Conservation (phyloP, 2,113 vertebrate genomes). For the Bolborhynchus lineola region DNA sequence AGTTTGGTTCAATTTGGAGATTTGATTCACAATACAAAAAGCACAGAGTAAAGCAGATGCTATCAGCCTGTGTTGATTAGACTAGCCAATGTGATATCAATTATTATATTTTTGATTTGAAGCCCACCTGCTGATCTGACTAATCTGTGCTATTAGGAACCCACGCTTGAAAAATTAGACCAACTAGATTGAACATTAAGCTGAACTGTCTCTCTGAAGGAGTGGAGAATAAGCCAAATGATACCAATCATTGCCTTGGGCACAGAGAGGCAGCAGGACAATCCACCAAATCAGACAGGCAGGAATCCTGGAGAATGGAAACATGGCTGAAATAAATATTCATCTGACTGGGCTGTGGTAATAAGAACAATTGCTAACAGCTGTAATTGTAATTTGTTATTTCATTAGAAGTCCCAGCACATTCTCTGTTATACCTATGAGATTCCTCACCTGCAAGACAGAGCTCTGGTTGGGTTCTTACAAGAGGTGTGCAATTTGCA, state of each 20-base stretch:
- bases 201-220: not conserved
- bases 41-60: not conserved
- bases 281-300: not conserved
- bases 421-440: not conserved
- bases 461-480: not conserved
- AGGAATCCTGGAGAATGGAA: not conserved
- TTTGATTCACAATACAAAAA: not conserved
- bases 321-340: not conserved
- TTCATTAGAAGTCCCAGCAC: not conserved
- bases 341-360: not conserved
- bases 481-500: not conserved
- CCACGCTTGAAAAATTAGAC: not conserved
- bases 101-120: conserved; percentile 18
- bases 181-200: not conserved
- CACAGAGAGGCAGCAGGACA: not conserved
- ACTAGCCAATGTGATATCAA: not conserved
- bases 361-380: not conserved
- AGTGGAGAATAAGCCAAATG: not conserved
- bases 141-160: not conserved
- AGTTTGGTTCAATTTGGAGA: conserved; percentile 13
- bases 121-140: not conserved
- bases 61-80: not conserved
- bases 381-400: not conserved
- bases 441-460: not conserved
- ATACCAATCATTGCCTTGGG: not conserved